These are phyloP conservation scores for Urocynchramus pylzowi DNA, from an alignment of 2,113 vertebrate genomes.

Conservation along the genomic window DNA sequence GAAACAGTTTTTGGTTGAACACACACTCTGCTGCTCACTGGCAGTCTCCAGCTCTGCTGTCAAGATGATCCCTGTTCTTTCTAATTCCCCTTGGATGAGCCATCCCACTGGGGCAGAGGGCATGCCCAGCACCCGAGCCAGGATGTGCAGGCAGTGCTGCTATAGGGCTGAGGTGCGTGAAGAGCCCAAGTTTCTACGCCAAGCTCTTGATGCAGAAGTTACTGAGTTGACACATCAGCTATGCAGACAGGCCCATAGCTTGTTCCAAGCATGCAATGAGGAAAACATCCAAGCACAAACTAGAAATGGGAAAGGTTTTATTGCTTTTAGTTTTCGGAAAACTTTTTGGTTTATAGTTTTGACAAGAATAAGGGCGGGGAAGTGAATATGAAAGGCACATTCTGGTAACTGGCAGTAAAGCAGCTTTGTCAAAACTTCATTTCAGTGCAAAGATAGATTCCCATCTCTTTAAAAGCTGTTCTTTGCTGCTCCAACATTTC, in stretches of 20 bases:
- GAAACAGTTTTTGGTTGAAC: neutral
- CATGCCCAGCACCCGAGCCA: accelerated
- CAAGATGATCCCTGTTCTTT: neutral
- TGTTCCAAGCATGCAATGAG: accelerated
- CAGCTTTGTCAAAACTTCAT: neutral
- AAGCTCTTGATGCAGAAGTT: neutral
- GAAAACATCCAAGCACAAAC: neutral
- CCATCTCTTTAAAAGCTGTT: neutral
- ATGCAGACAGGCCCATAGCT: neutral
- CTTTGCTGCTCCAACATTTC: neutral
- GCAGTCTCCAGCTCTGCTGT: neutral
- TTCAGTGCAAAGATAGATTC: neutral
- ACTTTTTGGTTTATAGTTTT: neutral
- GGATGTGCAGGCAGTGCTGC: neutral
- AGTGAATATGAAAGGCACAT: neutral
- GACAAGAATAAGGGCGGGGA: neutral
- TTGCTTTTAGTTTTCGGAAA: neutral
- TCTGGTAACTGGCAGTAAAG: neutral
- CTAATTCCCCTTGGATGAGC: neutral
- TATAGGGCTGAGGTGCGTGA: neutral
- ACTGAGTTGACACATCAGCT: neutral
- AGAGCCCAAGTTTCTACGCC: neutral
- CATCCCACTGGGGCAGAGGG: neutral
- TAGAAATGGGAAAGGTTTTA: neutral
- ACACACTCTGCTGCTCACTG: accelerated